Evolutionary conservation across 1,140 invertebrate genomes (phyloP).

Genomic region (Penaeus chinensis): DNA sequence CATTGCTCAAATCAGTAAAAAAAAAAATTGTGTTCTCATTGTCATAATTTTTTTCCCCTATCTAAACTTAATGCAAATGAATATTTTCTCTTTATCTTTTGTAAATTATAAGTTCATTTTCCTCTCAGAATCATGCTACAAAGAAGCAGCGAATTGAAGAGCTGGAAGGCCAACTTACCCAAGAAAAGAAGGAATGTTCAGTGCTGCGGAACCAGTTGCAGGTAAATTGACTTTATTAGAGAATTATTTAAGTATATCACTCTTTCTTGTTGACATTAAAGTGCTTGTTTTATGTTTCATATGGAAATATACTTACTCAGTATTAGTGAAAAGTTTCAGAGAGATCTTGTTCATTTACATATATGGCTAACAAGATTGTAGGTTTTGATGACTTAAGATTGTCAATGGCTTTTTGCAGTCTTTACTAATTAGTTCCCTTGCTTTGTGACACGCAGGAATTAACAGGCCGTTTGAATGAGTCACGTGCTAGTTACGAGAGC

Average conservation of each 20-base stretch:
- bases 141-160: slow-evolving; percentile 30
- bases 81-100: not conserved
- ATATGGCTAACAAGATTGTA: too few species aligned
- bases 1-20: too few species aligned
- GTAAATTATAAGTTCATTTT: too few species aligned
- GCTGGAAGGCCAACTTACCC: slow-evolving; percentile 23
- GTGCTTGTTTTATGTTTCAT: too few species aligned
- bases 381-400: too few species aligned
- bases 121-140: slow-evolving; percentile 20
- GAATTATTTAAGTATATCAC: not conserved
- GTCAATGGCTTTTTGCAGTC: too few species aligned
- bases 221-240: not conserved
- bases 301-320: too few species aligned
- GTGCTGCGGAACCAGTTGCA: slow-evolving; percentile 32
- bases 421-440: too few species aligned
- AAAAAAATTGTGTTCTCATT: too few species aligned
- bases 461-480: slow-evolving; percentile 46
- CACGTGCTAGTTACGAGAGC: slow-evolving; percentile 21
- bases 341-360: too few species aligned
- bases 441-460: not conserved
- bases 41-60: too few species aligned
- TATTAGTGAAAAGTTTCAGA: too few species aligned
- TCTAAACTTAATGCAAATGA: not conserved
- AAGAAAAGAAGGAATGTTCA: slow-evolving; percentile 38
- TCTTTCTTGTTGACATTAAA: not conserved